A percentile compares a stretch with the other conserved stretches of the same genome.
phyloP scores from a whole-genome alignment of 2,797 vertebrate species.

The Carduelis carduelis region DNA sequence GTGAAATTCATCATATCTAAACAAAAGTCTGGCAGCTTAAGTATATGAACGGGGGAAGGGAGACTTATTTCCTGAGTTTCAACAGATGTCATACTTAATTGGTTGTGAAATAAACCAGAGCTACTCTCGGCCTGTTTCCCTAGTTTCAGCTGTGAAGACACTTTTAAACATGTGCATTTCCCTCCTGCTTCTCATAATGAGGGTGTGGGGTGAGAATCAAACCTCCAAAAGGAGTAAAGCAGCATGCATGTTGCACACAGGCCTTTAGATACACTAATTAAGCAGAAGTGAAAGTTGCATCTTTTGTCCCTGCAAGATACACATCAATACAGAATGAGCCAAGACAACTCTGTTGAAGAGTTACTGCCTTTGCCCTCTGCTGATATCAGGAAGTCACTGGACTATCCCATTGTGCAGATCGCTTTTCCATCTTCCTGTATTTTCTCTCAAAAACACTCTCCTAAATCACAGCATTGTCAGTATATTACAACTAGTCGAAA shows the following conservation, averaged over 20 bases:
- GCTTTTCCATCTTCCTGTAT: neutral
- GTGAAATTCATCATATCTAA: slow-evolving; percentile 44
- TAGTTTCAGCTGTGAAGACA: slow-evolving; percentile 71
- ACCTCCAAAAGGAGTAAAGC: slow-evolving; percentile 57
- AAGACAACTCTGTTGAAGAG: neutral
- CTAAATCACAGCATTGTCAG: neutral
- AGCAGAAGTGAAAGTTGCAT: slow-evolving; percentile 21
- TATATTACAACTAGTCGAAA: neutral
- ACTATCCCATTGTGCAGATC: neutral
- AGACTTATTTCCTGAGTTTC: slow-evolving; percentile 72
- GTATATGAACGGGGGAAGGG: slow-evolving; percentile 64
- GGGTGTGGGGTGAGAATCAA: slow-evolving; percentile 63
- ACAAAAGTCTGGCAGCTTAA: slow-evolving; percentile 66
- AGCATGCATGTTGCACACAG: neutral
- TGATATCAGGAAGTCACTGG: neutral
- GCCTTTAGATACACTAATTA: slow-evolving; percentile 49
- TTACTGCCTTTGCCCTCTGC: neutral
- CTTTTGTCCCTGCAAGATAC: neutral
- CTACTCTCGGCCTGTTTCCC: slow-evolving; percentile 66
- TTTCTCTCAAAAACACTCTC: neutral
- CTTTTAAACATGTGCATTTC: slow-evolving; percentile 71
- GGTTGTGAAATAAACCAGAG: slow-evolving; percentile 75
- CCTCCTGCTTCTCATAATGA: slow-evolving; percentile 66
- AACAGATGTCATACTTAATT: slow-evolving; percentile 76
- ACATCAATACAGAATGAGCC: neutral